A percentile compares a stretch with the other conserved stretches of the same genome.
Evolutionary conservation across 2,797 vertebrate genomes (phyloP).

Genomic region (Rhynchonycteris naso): DNA sequence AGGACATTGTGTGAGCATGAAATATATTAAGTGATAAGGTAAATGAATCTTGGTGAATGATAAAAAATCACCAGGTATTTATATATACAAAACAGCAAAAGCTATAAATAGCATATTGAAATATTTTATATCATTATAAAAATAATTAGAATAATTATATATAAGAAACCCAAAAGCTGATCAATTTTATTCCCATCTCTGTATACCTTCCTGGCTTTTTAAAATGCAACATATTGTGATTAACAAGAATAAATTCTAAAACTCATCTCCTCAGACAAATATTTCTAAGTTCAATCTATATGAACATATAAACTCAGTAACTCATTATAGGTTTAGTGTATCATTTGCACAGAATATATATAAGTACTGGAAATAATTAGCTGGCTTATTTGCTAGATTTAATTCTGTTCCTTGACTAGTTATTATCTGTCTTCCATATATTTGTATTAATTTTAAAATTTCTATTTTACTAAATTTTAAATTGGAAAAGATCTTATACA

Average conservation of each 20-base stretch:
- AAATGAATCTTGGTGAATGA: neutral
- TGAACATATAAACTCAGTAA: neutral
- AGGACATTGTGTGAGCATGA: neutral
- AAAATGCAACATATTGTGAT: constrained; percentile 19
- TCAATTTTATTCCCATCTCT: constrained; percentile 12
- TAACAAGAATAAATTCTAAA: constrained; percentile 12
- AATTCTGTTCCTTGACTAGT: constrained; percentile 34
- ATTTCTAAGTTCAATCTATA: constrained; percentile 31
- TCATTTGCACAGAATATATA: constrained; percentile 16
- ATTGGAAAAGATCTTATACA: neutral
- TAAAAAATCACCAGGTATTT: constrained; percentile 12
- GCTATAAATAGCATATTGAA: constrained; percentile 11
- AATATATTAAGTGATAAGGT: constrained; percentile 45
- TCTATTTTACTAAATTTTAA: constrained; percentile 54
- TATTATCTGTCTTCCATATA: constrained; percentile 21
- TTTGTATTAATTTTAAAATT: neutral
- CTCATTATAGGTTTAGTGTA: neutral
- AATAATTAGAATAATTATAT: constrained; percentile 45
- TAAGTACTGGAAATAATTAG: constrained; percentile 21
- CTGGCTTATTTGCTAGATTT: neutral
- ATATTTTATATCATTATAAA: constrained; percentile 45
- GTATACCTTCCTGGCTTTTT: constrained; percentile 20
- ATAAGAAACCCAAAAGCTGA: neutral
- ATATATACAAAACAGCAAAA: neutral
- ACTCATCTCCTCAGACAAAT: neutral